Evolutionary conservation across 2,888 invertebrate genomes (phyloP).

Genomic region (Nineta flava): DNA sequence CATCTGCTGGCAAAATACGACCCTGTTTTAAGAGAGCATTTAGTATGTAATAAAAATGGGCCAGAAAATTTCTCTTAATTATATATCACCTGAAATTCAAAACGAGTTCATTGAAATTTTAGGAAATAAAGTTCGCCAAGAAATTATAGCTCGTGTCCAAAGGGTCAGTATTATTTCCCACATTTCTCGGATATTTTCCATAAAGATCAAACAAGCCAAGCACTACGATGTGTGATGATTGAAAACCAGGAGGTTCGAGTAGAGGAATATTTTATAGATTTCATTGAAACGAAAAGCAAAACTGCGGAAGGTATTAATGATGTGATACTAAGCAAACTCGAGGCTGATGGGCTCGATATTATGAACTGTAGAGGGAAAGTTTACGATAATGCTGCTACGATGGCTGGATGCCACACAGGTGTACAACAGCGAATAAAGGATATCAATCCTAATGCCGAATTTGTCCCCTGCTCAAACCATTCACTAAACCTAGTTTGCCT

Average conservation of each 20-base stretch:
- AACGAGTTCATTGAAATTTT: slow-evolving; percentile 10
- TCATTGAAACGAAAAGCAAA: slow-evolving; percentile 15
- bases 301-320: slow-evolving; percentile 14
- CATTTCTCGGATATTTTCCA: slow-evolving; percentile 7
- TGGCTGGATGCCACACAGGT: slow-evolving; percentile 12
- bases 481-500: slow-evolving; percentile 11
- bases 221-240: slow-evolving; percentile 14
- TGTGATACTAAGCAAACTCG: slow-evolving; percentile 13
- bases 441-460: slow-evolving; percentile 12
- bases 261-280: slow-evolving; percentile 15
- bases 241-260: slow-evolving; percentile 12
- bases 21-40: slow-evolving; percentile 11
- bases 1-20: slow-evolving; percentile 12
- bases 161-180: slow-evolving; percentile 7
- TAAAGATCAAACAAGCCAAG: slow-evolving; percentile 15
- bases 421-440: slow-evolving; percentile 12
- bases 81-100: slow-evolving; percentile 12
- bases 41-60: slow-evolving; percentile 10
- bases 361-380: slow-evolving; percentile 16
- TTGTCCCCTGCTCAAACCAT: slow-evolving; percentile 10
- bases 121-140: slow-evolving; percentile 8
- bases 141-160: slow-evolving; percentile 5
- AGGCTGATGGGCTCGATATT: slow-evolving; percentile 14
- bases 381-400: slow-evolving; percentile 16
- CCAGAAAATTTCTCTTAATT: not conserved